Conservation (phyloP, 2,797 vertebrate species). For the Syncerus caffer region DNA sequence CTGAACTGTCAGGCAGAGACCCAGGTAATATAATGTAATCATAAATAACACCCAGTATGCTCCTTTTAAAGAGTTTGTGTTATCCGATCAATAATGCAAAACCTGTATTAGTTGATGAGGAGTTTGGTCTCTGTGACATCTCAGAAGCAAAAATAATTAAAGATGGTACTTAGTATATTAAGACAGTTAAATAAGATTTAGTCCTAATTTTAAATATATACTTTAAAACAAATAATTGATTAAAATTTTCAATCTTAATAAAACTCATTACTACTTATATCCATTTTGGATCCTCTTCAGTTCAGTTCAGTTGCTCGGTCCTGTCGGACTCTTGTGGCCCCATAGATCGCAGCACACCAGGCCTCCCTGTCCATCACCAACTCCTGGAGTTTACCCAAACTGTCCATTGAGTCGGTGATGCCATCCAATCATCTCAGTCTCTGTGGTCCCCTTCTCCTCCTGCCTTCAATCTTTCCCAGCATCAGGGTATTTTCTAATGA, state of each 20-base stretch:
- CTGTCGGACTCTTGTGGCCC: not conserved
- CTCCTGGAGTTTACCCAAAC: not conserved
- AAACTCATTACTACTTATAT: not conserved
- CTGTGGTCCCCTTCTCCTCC: too few relatives aligned
- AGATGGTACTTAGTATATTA: not conserved
- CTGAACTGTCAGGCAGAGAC: not conserved
- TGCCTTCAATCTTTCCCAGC: too few relatives aligned
- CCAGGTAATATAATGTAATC: not conserved
- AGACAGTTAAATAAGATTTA: not conserved
- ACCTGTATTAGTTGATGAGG: not conserved
- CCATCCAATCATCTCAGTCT: too few relatives aligned
- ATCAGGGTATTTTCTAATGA: too few relatives aligned
- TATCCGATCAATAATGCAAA: not conserved
- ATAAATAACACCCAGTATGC: not conserved
- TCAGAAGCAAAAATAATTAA: conserved; percentile 19
- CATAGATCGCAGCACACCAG: not conserved
- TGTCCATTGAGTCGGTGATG: not conserved
- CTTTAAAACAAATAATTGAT: not conserved
- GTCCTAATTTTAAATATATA: not conserved
- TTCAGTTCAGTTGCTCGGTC: not conserved
- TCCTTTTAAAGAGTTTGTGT: not conserved
- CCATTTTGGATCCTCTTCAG: not conserved
- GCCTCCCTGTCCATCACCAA: not conserved
- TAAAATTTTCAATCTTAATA: not conserved
- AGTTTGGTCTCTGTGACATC: not conserved